Conservation (phyloP, 2,797 vertebrate species). For the Nyctalus aviator region DNA sequence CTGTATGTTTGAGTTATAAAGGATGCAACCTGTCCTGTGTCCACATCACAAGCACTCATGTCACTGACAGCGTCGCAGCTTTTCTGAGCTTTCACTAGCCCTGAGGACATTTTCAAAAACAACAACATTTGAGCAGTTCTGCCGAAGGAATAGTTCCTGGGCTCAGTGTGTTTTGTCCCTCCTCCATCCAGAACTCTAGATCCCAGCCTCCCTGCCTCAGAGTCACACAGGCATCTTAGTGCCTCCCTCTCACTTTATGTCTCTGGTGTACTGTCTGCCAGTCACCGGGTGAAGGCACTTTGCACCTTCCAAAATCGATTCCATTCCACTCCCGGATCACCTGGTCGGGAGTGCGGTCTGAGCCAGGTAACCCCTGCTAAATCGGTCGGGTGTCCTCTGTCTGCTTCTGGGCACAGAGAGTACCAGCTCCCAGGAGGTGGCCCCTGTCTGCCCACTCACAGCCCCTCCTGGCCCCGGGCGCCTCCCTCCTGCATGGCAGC, state of each 20-base stretch:
- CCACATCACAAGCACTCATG: conserved; percentile 15
- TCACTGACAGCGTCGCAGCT: neutral
- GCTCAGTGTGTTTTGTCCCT: conserved; percentile 71
- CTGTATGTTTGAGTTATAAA: conserved; percentile 44
- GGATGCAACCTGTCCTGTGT: conserved; percentile 44
- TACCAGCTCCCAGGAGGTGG: conserved; percentile 29
- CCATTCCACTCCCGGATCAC: conserved; percentile 66
- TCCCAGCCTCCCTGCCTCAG: conserved; percentile 61
- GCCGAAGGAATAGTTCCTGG: conserved; percentile 42
- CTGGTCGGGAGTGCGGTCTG: conserved; percentile 64
- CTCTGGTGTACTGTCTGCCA: conserved; percentile 70
- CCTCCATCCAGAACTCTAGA: conserved; percentile 60
- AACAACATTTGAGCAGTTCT: conserved; percentile 45
- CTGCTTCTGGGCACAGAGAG: conserved; percentile 55
- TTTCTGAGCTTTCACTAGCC: conserved; percentile 46
- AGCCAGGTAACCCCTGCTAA: conserved; percentile 71
- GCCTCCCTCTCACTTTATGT: conserved; percentile 58
- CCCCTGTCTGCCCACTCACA: neutral
- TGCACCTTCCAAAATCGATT: conserved; percentile 63
- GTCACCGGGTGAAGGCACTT: conserved; percentile 61
- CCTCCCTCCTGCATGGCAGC: conserved; percentile 81
- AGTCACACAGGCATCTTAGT: conserved; percentile 57
- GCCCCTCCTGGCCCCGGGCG: neutral
- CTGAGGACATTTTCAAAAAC: neutral
- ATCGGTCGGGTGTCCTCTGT: conserved; percentile 17